Percentiles rank a stretch among this genome's conserved stretches.
Conservation (phyloP, 2,113 vertebrate genomes). For the Sorex araneus region DNA sequence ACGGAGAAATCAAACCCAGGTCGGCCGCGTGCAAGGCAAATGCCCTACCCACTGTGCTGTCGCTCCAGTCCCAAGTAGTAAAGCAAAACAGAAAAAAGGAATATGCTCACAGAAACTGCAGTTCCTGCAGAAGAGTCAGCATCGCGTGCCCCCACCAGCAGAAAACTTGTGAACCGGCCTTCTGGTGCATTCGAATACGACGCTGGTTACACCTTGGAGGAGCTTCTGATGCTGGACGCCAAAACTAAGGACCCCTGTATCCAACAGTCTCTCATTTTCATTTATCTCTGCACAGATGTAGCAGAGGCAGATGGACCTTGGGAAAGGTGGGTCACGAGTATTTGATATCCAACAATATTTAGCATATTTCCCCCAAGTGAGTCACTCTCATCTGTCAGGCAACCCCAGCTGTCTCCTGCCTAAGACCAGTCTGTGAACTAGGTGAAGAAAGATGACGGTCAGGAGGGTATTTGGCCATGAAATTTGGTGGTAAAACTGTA, state of each 20-base stretch:
- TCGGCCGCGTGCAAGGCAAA: not conserved
- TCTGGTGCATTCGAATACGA: too few relatives aligned
- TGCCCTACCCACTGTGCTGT: too few relatives aligned
- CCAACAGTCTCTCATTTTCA: not conserved
- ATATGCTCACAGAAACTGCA: too few relatives aligned
- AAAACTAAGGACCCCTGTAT: not conserved
- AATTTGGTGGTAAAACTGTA: not conserved
- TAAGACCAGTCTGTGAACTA: not conserved
- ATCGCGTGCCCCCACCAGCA: too few relatives aligned
- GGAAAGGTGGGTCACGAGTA: not conserved
- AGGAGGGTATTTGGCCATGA: not conserved
- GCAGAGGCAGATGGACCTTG: not conserved
- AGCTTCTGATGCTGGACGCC: not conserved
- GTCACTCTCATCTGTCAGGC: not conserved
- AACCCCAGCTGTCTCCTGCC: not conserved
- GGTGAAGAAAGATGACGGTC: not conserved
- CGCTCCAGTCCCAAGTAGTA: too few relatives aligned
- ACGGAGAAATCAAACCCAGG: too few relatives aligned
- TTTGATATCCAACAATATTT: conserved; percentile 12
- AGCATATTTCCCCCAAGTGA: not conserved
- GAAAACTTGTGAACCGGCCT: too few relatives aligned
- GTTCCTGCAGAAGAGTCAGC: too few relatives aligned
- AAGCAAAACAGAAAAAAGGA: too few relatives aligned
- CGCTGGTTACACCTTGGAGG: too few relatives aligned
- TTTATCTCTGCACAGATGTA: too few relatives aligned